phyloP scores from a whole-genome alignment of 2,113 vertebrate species.

The Pelvicachromis taeniatus region DNA sequence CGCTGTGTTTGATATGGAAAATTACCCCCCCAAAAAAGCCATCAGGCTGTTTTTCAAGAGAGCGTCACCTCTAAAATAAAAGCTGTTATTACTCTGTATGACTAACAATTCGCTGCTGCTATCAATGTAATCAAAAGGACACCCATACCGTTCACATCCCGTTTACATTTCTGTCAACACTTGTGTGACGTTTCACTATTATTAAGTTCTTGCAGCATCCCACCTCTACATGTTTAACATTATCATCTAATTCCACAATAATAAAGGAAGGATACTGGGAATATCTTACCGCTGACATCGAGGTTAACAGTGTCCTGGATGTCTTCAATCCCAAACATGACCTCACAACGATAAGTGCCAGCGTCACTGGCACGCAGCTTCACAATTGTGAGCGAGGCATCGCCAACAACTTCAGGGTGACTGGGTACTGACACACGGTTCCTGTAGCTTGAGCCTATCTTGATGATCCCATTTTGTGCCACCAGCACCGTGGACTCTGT shows the following conservation, averaged over 20 bases:
- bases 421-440: conserved; percentile 87
- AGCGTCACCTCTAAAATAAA: conserved; percentile 30
- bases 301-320: conserved; percentile 82
- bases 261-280: background rate
- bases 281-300: conserved; percentile 82
- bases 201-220: conserved; percentile 20
- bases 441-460: conserved; percentile 84
- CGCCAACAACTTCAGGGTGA: conserved; percentile 82
- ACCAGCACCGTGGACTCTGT: conserved; percentile 87
- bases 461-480: conserved; percentile 89
- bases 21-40: background rate
- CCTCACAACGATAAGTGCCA: conserved; percentile 90
- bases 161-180: conserved; percentile 45
- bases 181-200: conserved; percentile 31
- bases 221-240: background rate
- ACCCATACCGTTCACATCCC: background rate
- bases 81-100: conserved; percentile 30
- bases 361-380: conserved; percentile 89
- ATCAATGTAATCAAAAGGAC: conserved; percentile 36
- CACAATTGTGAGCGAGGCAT: conserved; percentile 87
- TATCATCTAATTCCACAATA: background rate
- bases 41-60: background rate
- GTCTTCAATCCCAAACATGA: conserved; percentile 92
- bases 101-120: conserved; percentile 38
- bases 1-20: background rate